Evolutionary conservation across 2,113 vertebrate species (phyloP), one percentile per base, ranked within the genome.

Genomic region (Tachysurus vachellii): DNA sequence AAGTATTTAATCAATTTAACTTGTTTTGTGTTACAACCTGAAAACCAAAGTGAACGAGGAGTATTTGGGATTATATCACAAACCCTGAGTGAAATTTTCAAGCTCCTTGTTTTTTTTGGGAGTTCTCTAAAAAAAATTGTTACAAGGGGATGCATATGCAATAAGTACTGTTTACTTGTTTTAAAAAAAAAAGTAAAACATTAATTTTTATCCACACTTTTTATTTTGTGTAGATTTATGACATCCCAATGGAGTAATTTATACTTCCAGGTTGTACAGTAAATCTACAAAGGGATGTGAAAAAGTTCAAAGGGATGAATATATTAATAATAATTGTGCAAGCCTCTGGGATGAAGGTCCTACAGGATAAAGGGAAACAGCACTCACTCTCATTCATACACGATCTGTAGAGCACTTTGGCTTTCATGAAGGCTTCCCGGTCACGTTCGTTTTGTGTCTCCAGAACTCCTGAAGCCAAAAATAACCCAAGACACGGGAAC

Each of bases 351-450:
- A 77, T 28, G 17, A 28, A n/a, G 17, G 47, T 42, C 54, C 28
- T 36, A 2, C 10, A 61, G 10, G 79, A 26, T 59, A 11, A 44
- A 61, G 42, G 44, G 7, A 36, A 28, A 9, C 13, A 6, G n/a
- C 44, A 83, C 97, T 97, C 94, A 99, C 98, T 97, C 87, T 99
- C 95, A 53, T 99, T 97, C 96, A 99, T 97, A 94, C 98, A 99
- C 77, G 98, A 99, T 88, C 90, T 96, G 91, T 99, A 99, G 21
- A 99, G 96, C 64, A 90, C 92, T 93, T 98, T 99, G 83, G 97
- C 98, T 92, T 99, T 99, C 92, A 88, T 95, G 91, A 97, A 96
- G 31, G 98, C 98, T 0, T 96, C 96, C 89, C 98, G 95, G 91
- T 98, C 97, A 62, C 91, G 83, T 82, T 91, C 79, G 0, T 91